Evolutionary conservation across 2,113 vertebrate species (phyloP).

Genomic region (Bubo blakistoni): DNA sequence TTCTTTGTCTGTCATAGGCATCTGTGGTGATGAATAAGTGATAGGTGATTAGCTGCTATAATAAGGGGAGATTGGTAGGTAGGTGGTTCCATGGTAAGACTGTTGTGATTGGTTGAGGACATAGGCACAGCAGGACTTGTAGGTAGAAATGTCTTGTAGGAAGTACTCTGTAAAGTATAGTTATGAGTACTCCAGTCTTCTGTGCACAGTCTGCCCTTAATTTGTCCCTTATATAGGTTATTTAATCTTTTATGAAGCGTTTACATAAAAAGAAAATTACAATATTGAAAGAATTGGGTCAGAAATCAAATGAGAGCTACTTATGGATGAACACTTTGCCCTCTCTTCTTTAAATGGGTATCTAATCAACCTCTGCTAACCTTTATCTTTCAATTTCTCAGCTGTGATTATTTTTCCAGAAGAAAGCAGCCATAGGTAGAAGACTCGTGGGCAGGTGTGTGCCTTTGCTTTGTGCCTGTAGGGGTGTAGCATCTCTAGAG

Average conservation of each 20-base stretch:
- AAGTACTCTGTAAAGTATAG: neutral
- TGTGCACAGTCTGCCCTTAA: neutral
- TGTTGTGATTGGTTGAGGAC: neutral
- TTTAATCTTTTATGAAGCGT: slow-evolving; percentile 21
- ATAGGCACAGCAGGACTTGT: neutral
- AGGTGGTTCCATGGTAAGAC: neutral
- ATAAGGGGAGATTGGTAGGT: too few species aligned
- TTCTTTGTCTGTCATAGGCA: neutral
- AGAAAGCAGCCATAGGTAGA: neutral
- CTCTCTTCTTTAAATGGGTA: neutral
- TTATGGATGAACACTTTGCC: neutral
- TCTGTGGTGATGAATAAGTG: neutral
- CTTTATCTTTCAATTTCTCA: neutral
- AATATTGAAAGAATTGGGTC: neutral
- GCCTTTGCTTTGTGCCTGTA: neutral
- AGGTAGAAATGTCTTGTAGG: neutral
- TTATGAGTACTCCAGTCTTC: neutral
- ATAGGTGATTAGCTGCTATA: neutral
- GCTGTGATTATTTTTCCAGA: neutral
- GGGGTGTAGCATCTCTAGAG: neutral
- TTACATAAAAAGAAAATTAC: neutral
- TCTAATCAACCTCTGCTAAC: neutral
- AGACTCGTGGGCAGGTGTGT: neutral
- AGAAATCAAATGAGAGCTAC: neutral
- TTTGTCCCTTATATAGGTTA: neutral